These are phyloP conservation scores for Gallinago nigripennis DNA, from an alignment of 2,797 vertebrate genomes.

Conservation along the genomic window DNA sequence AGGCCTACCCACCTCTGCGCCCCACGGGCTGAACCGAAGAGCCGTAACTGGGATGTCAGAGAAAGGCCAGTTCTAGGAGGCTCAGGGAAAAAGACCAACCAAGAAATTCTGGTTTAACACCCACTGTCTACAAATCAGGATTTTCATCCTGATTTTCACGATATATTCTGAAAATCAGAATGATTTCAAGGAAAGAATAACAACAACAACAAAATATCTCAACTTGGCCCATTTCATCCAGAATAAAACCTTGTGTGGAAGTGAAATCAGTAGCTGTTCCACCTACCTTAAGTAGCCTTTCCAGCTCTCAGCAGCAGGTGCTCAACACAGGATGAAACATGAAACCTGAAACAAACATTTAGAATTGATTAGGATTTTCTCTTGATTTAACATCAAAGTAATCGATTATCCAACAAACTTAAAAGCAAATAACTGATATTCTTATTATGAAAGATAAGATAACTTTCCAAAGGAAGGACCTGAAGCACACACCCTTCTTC, in stretches of 20 bases:
- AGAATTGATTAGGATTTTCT: neutral
- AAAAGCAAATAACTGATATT: neutral
- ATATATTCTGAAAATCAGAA: neutral
- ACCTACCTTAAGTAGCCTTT: constrained; percentile 50
- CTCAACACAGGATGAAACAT: neutral
- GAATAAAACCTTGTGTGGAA: neutral
- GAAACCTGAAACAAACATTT: constrained; percentile 59
- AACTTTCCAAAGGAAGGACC: neutral
- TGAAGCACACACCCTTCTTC: neutral
- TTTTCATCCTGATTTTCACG: neutral
- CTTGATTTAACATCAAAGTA: neutral
- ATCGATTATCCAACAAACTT: neutral
- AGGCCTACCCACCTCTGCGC: neutral
- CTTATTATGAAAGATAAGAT: neutral
- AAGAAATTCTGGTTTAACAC: neutral
- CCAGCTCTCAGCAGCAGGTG: constrained; percentile 57
- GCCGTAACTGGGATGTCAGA: neutral
- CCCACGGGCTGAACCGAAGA: neutral
- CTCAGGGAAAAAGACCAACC: neutral
- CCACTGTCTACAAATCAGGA: neutral
- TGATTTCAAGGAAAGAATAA: neutral
- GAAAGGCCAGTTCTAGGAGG: neutral
- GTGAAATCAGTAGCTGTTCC: neutral
- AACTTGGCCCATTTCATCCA: neutral
- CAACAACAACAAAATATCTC: neutral